Evolutionary conservation across 2,797 vertebrate genomes (phyloP), one percentile per base, ranked within the genome.

Genomic region (Myripristis jacobus): DNA sequence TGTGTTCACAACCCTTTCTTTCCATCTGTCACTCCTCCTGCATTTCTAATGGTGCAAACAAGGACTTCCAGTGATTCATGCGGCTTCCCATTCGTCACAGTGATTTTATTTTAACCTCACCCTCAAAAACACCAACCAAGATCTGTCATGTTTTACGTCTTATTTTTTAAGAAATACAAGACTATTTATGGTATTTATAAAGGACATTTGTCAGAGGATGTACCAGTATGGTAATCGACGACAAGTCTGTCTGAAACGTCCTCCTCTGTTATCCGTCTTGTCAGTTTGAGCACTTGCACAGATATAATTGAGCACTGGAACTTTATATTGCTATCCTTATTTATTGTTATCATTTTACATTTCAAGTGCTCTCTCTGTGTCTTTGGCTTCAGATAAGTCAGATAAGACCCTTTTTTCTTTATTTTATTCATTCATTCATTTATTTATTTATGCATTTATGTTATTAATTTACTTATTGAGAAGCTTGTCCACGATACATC

Each of bases 401-500:
- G 36, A 38, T 13, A 38, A 38, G 36, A 12, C 11, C 11, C 36
- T 10, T 10, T 36, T 36, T 36, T 6, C 3, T 29, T 29, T 29
- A 3, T 29, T 29, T 29, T 29, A 29, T 29, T 29, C 6, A 3
- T 29, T 29, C 3, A 3, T 29, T 29, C 6, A 29, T 29, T 29
- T 29, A 3, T 3, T 29, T 29, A 29, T 29, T 36, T 36, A n/a
- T n/a, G n/a, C n/a, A n/a, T n/a, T n/a, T n/a, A n/a, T n/a, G n/a
- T n/a, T n/a, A n/a, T n/a, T n/a, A n/a, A n/a, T n/a, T n/a, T n/a
- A n/a, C 13, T 38, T 38, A 22, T 21, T 22, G 2, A 50, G 47
- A 50, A 6, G 21, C 16, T 41, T 58, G 52, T 50, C 50, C 43
- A 41, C 41, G 58, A 55, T 31, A 22, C 31, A 53, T 68, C 73